Conservation (phyloP, 2,888 invertebrate genomes). For the Agelastica alni region DNA sequence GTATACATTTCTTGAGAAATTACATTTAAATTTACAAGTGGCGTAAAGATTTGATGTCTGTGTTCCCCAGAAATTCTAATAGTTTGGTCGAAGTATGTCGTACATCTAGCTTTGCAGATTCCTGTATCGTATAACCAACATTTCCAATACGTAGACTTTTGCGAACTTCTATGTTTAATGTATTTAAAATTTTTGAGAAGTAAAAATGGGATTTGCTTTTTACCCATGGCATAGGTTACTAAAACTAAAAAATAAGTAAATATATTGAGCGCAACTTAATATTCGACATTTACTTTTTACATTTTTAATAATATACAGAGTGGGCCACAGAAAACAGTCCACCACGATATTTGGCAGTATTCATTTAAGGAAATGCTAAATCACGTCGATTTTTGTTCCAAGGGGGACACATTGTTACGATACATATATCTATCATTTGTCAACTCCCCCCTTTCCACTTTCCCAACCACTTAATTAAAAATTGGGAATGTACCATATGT, state of each 20-base stretch:
- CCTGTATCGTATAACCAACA: constrained; percentile 51
- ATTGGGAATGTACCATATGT: too few relatives aligned
- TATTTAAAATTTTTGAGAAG: constrained; percentile 49
- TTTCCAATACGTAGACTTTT: constrained; percentile 53
- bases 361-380: too few relatives aligned
- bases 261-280: too few relatives aligned
- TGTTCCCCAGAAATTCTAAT: constrained; percentile 43
- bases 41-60: constrained; percentile 36
- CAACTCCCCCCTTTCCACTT: too few relatives aligned
- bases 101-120: constrained; percentile 48
- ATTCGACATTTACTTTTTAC: too few relatives aligned
- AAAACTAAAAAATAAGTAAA: constrained; percentile 42
- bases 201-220: constrained; percentile 46
- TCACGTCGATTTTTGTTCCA: too few relatives aligned
- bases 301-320: too few relatives aligned
- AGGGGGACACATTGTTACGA: too few relatives aligned
- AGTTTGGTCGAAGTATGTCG: constrained; percentile 39
- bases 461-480: too few relatives aligned
- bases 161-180: constrained; percentile 51
- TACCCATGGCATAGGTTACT: constrained; percentile 49
- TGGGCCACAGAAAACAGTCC: too few relatives aligned
- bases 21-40: constrained; percentile 27
- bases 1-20: constrained; percentile 40
- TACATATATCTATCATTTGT: too few relatives aligned
- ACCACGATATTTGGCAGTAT: too few relatives aligned